A percentile compares a stretch with the other conserved stretches of the same genome.
Conservation (phyloP, 2,888 invertebrate genomes). For the Leptothorax acervorum region DNA sequence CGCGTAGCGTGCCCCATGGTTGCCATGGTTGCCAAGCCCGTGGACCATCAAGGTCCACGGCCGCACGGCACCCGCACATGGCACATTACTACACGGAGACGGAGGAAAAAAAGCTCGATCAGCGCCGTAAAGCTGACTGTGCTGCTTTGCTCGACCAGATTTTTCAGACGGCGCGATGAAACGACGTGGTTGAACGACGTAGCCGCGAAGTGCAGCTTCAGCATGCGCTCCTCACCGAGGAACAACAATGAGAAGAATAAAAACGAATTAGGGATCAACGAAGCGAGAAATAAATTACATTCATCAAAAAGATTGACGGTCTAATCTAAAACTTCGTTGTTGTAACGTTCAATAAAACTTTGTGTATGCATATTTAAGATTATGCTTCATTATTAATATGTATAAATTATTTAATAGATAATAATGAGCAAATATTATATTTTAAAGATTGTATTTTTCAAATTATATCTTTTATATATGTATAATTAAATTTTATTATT, state of each 20-base stretch:
- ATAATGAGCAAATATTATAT: background rate
- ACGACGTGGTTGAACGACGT: slow-evolving; percentile 24
- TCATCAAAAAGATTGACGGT: background rate
- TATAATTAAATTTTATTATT: background rate
- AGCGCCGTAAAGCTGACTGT: slow-evolving; percentile 59
- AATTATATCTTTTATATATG: background rate
- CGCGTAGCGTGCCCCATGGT: slow-evolving; percentile 64
- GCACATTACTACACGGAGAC: slow-evolving; percentile 45
- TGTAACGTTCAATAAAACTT: background rate
- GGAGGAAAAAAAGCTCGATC: slow-evolving; percentile 64
- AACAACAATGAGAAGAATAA: background rate
- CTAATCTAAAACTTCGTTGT: background rate
- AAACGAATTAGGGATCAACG: background rate
- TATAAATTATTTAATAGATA: background rate
- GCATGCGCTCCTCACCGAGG: background rate
- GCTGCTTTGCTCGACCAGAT: slow-evolving; percentile 58
- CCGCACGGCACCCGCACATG: slow-evolving; percentile 74
- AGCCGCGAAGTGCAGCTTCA: background rate
- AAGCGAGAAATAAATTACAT: background rate
- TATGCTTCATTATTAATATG: background rate
- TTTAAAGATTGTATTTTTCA: background rate
- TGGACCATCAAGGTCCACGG: slow-evolving; percentile 72
- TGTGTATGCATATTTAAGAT: background rate
- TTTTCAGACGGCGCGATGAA: slow-evolving; percentile 51
- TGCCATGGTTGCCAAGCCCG: slow-evolving; percentile 76